Evolutionary conservation across 2,888 invertebrate species (phyloP), one percentile per base, ranked within the genome.

Genomic region (Hesperia comma): DNA sequence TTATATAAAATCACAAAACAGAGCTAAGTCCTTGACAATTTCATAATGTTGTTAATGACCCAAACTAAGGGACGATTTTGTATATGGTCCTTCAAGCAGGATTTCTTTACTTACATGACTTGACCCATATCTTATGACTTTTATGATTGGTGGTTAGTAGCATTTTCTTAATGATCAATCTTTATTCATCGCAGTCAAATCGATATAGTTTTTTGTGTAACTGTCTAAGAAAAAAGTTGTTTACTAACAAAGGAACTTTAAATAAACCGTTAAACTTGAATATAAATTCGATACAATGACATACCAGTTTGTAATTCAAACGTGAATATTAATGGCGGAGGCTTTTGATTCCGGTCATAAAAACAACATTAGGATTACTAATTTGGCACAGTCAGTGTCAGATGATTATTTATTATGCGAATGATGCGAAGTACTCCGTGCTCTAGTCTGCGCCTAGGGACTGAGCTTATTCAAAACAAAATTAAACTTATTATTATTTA

Each of bases 321-420:
- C 51, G 63, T 60, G 61, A 33, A 67, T 67, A 64, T 56, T 58
- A 41, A 60, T 33, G 14, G 15, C n/a, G 49, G 63, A 56, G 21
- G 46, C 33, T 54, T 49, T 56, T 56, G 46, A 63, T 46, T 33
- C 49, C 14, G 33, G 32, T 43, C 49, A 61, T 21, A 51, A 53
- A 53, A 61, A 61, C 46, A 46, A 32, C 62, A 53, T 62, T 54
- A 32, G 10, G 7, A 10, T 54, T 26, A 46, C 43, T 7, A 46
- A 15, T 8, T 46, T 46, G 15, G 43, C 15, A 46, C 7, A 7
- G 7, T 17, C 17, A 7, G 17, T 15, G 7, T 17, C 17, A 7
- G 17, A 46, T 46, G 15, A 17, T 46, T 46, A 17, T 15, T 46
- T n/a, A n/a, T n/a, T n/a, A n/a, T n/a, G n/a, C n/a, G n/a, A n/a